Base-by-base conservation (phyloP, 2,888 invertebrate genomes). In the Octonoba sinensis region DNA sequence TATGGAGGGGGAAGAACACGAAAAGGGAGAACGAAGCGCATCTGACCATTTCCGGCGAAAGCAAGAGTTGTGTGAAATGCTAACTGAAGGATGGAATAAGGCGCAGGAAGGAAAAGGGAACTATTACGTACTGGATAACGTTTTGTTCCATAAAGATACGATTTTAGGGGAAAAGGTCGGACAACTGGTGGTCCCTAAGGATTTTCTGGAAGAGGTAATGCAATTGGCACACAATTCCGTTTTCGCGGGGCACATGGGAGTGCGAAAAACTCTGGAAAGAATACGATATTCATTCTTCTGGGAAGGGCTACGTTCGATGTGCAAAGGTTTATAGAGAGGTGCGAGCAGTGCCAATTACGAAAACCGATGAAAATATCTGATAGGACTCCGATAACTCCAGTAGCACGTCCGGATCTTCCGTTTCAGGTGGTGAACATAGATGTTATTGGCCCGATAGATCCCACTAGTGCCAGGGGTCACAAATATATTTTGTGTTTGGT, bases 371-470 rank as follows among this genome's bases (percentile, higher is more conserved):
- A 11, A 8, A 18, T 51, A n/a, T 4, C 2, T 15, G 51, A 51
- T 3, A 44, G 44, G 27, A 6, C 20, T 3, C 49, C 36, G 2
- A 49, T 60, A 16, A 18, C n/a, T 0, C 49, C 71, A 46, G 47
- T 71, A 8, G 3, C 47, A 18, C n/a, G 71, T 15, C 71, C 60
- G 1, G 71, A 16, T 3, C 47, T 60, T 12, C 60, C 59, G 16
- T 71, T 71, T 24, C 60, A 65, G 47, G 65, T 65, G 16, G 54
- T 74, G 11, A 47, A 65, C 18, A 4, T 56, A 1, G 65, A 65
- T 56, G 0, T 74, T 12, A 56, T 65, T 13, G 65, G 74, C n/a
- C 74, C 56, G 6, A 56, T 74, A 36, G 44, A 67, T 16, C 56
- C 36, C 15, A 24, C 16, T 2, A 13, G 36, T 12, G 16, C 12